Evolutionary conservation across 2,888 invertebrate genomes (phyloP).

Genomic region (Hydraecia micacea): DNA sequence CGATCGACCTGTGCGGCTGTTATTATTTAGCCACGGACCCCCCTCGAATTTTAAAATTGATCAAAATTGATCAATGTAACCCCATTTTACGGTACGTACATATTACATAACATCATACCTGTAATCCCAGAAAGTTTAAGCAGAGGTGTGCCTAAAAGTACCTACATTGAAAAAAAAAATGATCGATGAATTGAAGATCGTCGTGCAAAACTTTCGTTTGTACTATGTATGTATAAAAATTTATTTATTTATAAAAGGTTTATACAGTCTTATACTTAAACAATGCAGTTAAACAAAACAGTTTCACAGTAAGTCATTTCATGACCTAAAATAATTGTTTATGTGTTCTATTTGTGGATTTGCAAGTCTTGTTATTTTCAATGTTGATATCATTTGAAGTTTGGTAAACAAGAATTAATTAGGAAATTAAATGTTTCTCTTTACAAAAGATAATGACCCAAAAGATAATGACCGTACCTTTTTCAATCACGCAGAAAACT

Average conservation of each 20-base stretch:
- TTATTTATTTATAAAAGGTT: neutral
- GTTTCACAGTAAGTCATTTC: neutral
- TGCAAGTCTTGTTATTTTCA: neutral
- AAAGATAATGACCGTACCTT: neutral
- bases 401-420: constrained; percentile 13
- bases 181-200: neutral
- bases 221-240: neutral
- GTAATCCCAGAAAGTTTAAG: neutral
- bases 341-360: neutral
- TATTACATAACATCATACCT: neutral
- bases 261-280: neutral
- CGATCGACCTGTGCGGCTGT: no score
- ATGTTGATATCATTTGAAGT: constrained; percentile 6
- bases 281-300: neutral
- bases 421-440: neutral
- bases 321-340: neutral
- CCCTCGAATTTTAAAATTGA: no score
- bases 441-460: neutral
- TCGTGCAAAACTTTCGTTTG: neutral
- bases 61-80: no score
- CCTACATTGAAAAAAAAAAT: neutral
- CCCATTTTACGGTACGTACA: no score
- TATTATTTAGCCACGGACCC: no score
- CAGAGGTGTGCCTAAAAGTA: neutral
- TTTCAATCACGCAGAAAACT: constrained; percentile 20